Conservation (phyloP, 2,888 invertebrate species). For the Aporophyla nigra region DNA sequence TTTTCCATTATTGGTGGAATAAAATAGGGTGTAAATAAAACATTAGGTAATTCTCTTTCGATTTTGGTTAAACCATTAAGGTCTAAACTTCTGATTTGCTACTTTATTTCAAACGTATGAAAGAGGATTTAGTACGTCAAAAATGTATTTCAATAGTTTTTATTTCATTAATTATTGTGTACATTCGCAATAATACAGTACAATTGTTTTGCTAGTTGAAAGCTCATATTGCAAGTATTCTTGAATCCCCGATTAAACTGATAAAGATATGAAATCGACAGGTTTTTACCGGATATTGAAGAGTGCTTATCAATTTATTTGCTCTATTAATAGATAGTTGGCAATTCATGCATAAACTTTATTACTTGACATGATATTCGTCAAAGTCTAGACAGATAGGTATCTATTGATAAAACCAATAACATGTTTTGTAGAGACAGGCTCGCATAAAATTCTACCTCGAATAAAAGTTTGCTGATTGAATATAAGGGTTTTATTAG, state of each 20-base stretch:
- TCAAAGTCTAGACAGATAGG: neutral
- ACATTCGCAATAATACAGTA: neutral
- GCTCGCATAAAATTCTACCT: constrained; percentile 47
- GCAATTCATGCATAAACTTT: constrained; percentile 16
- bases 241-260: neutral
- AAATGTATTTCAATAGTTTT: neutral
- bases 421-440: constrained; percentile 17
- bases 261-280: constrained; percentile 1
- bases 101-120: neutral
- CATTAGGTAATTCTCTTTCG: neutral
- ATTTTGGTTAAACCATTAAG: neutral
- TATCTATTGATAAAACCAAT: constrained; percentile 24
- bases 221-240: neutral
- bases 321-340: neutral
- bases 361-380: neutral
- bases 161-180: neutral
- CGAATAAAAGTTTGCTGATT: constrained; percentile 35
- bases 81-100: neutral
- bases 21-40: neutral
- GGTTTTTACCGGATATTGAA: neutral
- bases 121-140: neutral
- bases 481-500: constrained; percentile 27
- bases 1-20: neutral
- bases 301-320: constrained; percentile 10
- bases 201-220: too few species aligned